Base-by-base conservation (phyloP, 1,140 invertebrate genomes). In the Chrysoperla carnea region DNA sequence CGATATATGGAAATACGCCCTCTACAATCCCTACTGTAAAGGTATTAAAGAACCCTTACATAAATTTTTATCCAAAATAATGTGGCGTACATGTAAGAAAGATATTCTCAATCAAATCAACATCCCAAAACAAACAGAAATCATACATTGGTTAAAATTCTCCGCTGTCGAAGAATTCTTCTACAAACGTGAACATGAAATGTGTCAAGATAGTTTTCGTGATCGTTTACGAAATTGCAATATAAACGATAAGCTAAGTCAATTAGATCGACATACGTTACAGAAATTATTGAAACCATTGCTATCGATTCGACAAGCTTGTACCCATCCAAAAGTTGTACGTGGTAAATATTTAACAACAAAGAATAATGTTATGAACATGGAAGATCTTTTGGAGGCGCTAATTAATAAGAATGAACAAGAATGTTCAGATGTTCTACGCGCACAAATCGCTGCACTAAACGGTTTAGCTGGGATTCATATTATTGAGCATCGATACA, bases 31-130 rank as follows among this genome's bases (percentile, higher is more conserved):
- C 0, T 81, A 72, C 50, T 56, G 62, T 31, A 47, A 60, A 42
- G 70, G 68, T 1, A 46, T 66, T 33, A 48, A 48, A 8, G 51
- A 64, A 37, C 58, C 69, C 0, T 52, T 81, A 49, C 52, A 68
- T 37, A 48, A 68, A 9, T 57, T 76, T 5, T 50, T 84, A n/a
- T 57, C 66, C 12, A 57, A 68, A 47, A 62, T 80, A 39, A 59
- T 86, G 53, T 85, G 83, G 81, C 63, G 83, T 35, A 81, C 72
- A 12, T 56, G 66, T 0, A 83, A 81, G 56, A 62, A 63, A 31
- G 72, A 81, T 54, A 75, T 84, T 33, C 50, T 75, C 4, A 60
- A 45, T 44, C 13, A 57, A 50, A 58, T 72, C 11, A 58, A 62
- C 36, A 63, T 73, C 40, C 70, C 70, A 14, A 50, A 58, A 39